Conservation (phyloP, 1,140 invertebrate species). For the Macrosteles quadrilineatus region DNA sequence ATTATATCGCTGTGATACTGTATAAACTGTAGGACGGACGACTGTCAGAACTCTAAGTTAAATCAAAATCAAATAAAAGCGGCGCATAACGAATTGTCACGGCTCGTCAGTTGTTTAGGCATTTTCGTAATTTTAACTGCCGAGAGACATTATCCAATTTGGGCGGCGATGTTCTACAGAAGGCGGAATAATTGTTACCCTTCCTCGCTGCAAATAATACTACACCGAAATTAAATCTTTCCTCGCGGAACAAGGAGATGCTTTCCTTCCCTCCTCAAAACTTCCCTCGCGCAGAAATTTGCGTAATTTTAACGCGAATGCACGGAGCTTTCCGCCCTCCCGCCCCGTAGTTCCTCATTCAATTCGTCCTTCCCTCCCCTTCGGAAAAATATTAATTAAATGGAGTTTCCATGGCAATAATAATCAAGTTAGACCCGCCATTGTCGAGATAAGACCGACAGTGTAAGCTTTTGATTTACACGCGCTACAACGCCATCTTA, state of each 20-base stretch:
- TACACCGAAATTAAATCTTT: slow-evolving; percentile 4
- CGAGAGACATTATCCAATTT: slow-evolving; percentile 10
- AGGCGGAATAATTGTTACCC: too few relatives aligned
- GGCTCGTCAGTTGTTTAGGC: too few relatives aligned
- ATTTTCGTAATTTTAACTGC: too few relatives aligned
- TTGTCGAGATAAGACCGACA: background rate
- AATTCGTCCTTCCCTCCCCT: slow-evolving; percentile 15
- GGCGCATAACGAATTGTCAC: too few relatives aligned
- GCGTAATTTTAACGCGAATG: slow-evolving; percentile 10
- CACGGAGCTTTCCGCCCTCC: background rate
- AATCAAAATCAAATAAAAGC: too few relatives aligned
- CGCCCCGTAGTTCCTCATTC: background rate
- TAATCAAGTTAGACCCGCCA: slow-evolving; percentile 6
- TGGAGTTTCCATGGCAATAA: slow-evolving; percentile 25
- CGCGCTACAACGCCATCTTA: too few relatives aligned
- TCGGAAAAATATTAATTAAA: slow-evolving; percentile 26
- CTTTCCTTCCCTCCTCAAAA: background rate
- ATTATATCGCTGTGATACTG: too few relatives aligned
- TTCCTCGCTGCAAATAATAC: slow-evolving; percentile 16
- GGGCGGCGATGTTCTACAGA: background rate
- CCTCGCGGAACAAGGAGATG: slow-evolving; percentile 13
- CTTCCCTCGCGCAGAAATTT: slow-evolving; percentile 8
- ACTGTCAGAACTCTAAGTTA: too few relatives aligned
- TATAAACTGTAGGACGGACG: too few relatives aligned
- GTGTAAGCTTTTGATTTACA: too few relatives aligned